Evolutionary conservation across 2,113 vertebrate genomes (phyloP).

Genomic region (Urocitellus parryii): DNA sequence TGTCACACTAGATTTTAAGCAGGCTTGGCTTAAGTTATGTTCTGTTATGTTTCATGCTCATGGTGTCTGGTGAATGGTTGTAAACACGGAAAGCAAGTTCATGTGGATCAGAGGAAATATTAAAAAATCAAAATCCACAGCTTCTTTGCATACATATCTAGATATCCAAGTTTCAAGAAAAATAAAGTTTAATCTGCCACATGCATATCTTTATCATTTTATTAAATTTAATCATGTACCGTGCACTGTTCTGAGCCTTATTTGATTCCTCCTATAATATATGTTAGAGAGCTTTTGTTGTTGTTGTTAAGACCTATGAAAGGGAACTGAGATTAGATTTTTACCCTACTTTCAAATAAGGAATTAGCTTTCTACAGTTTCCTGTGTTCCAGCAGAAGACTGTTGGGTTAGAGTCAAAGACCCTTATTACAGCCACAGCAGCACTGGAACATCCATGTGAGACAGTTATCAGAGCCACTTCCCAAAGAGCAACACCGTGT

Average conservation of each 20-base stretch:
- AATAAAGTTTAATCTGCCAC: background rate
- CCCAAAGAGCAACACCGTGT: background rate
- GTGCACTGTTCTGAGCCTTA: background rate
- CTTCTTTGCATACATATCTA: conserved; percentile 2
- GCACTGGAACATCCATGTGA: background rate
- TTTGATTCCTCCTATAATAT: background rate
- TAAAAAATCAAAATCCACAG: background rate
- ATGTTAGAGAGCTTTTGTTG: background rate
- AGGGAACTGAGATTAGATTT: background rate
- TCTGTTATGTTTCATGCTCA: background rate
- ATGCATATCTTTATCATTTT: background rate
- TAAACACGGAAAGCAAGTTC: background rate
- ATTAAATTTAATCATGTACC: background rate
- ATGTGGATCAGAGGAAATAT: background rate
- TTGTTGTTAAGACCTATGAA: background rate
- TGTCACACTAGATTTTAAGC: conserved; percentile 22
- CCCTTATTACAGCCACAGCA: background rate
- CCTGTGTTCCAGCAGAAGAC: background rate
- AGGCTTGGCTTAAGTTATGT: conserved; percentile 23
- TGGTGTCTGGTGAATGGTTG: background rate
- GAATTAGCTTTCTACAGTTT: background rate
- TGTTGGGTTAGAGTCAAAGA: background rate
- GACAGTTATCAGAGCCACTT: background rate
- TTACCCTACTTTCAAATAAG: conserved; percentile 16
- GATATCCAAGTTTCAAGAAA: background rate